Evolutionary conservation across 2,113 vertebrate genomes (phyloP), one percentile per base, ranked within the genome.

Genomic region (Dasyurus viverrinus): DNA sequence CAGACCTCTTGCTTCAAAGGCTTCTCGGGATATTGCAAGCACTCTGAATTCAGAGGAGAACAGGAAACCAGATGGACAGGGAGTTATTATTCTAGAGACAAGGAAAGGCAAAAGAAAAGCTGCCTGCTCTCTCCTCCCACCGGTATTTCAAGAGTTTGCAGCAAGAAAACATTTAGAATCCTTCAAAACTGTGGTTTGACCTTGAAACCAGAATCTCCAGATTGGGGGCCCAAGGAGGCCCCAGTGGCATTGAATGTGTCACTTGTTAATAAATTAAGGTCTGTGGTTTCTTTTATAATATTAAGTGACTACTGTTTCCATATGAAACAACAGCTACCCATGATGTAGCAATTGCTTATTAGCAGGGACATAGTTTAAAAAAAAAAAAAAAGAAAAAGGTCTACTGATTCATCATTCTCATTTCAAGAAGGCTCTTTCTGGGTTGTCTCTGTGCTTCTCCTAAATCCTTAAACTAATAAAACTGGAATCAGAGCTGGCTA

Each of bases 381-480:
- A n/a, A n/a, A n/a, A 76, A 16, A 36, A 36, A 26, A 47, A 92
- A 25, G 25, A 90, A 92, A 93, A 16, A 22, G 36, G 27, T 50
- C 68, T 42, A 96, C 14, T 19, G 5, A 10, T 91, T 90, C 42
- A 89, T 53, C 90, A 19, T 92, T 92, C 54, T 90, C 48, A 91
- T 92, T 94, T 52, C 92, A 84, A 52, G 48, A 94, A 92, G 93
- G 95, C 10, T 23, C 53, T 26, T 19, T 68, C 95, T 94, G 93
- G 76, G 68, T 91, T 16, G 8, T 25, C 90, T 89, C 93, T 89
- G 14, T 68, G 93, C 92, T 68, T 94, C 36, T 93, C 42, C 36
- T 48, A 52, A 42, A 48, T 89, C 60, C 93, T 89, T 47, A 91
- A 54, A 11, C 48, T 50, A 95, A n/a, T 52, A 89, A 47, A 53